Evolutionary conservation across 2,113 vertebrate genomes (phyloP).

Genomic region (Pseudolaguvia tuberculata): DNA sequence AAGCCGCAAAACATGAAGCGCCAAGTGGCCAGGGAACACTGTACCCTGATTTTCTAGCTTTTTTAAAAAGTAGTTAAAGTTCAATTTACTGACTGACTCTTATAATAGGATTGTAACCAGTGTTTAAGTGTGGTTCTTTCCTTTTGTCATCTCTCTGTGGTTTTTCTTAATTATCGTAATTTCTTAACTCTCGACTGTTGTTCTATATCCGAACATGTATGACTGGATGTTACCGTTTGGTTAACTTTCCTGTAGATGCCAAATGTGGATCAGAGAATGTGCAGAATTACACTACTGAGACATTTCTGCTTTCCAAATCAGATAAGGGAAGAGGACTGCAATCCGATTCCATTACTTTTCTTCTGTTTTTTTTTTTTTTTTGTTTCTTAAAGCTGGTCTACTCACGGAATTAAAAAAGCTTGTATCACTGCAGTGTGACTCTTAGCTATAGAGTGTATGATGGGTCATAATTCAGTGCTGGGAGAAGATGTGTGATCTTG

Average conservation of each 20-base stretch:
- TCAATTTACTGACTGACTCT: not conserved
- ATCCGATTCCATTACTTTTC: constrained; percentile 54
- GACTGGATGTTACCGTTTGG: not conserved
- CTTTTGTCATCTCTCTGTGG: not conserved
- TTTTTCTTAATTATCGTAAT: not conserved
- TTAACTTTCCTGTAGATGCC: too few species aligned
- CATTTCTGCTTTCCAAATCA: constrained; percentile 36
- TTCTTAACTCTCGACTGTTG: not conserved
- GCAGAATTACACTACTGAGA: constrained; percentile 7
- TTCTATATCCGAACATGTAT: not conserved
- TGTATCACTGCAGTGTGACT: not conserved
- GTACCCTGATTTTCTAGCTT: too few species aligned
- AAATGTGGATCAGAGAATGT: not conserved
- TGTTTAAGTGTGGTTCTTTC: not conserved
- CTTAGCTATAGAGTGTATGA: not conserved
- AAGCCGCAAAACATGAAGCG: too few species aligned
- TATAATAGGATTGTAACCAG: not conserved
- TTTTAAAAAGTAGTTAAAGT: too few species aligned
- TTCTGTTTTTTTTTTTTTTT: constrained; percentile 14
- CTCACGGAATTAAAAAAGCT: not conserved
- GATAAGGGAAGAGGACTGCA: constrained; percentile 55
- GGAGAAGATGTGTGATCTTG: constrained; percentile 5
- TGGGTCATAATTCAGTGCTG: not conserved
- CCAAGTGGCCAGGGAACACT: too few species aligned
- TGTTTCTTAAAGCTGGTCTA: constrained; percentile 41